Evolutionary conservation across 2,797 vertebrate genomes (phyloP), one percentile per base, ranked within the genome.

Genomic region (Falco novaeseelandiae): DNA sequence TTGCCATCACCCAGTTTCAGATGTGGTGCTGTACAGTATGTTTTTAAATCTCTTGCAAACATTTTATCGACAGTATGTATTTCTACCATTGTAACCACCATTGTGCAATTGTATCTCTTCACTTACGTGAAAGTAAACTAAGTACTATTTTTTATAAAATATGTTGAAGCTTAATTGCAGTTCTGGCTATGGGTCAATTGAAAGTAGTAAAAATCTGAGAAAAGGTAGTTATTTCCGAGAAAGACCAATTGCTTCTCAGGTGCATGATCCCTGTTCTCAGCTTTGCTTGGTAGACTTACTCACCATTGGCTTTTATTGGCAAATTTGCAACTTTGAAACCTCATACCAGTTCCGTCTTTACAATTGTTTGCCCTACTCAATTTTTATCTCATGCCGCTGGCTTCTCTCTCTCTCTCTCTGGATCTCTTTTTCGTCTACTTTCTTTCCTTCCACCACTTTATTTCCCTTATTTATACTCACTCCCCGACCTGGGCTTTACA

Each of bases 111-210:
- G 97, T 98, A 98, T 97, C 96, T 98, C 97, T 98, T 98, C 99
- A 98, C 97, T 97, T 98, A 98, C 97, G 98, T 98, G 98, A 98
- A 98, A 98, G 98, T 98, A 98, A 98, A 97, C 97, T 97, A 98
- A 98, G 98, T 99, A 98, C 98, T 98, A 97, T 99, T 99, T 99
- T 98, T 99, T 99, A 99, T 99, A 98, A 98, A 99, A 98, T 91
- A 94, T 66, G 95, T 83, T 92, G 96, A 97, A 94, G 94, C 96
- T 95, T 97, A 97, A 97, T 92, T 93, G 96, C 81, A 96, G 81
- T 95, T 94, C 88, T 96, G 94, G 83, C 74, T 97, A 66, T 76
- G 76, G 63, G 61, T 96, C 91, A 89, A 71, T 90, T 96, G 69
- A 76, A 94, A 97, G 71, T 22, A 36, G 63, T 49, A 71, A 87